A percentile compares a stretch with the other conserved stretches of the same genome.
Evolutionary conservation across 1,140 invertebrate species (phyloP).

Genomic region (Belonocnema kinseyi): DNA sequence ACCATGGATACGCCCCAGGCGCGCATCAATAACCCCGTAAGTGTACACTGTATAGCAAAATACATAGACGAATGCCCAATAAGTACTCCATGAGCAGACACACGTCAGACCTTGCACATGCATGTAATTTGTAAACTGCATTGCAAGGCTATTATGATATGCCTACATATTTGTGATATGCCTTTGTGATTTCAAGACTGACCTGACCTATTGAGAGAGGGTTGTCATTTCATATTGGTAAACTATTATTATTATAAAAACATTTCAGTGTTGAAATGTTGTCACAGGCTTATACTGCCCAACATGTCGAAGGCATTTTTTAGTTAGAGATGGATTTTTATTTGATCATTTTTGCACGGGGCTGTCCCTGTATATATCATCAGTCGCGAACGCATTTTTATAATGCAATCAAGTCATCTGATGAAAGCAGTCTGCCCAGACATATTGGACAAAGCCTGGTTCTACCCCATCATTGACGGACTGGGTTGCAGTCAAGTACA

Average conservation of each 20-base stretch:
- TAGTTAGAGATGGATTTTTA: too few species aligned
- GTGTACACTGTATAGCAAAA: slow-evolving; percentile 42
- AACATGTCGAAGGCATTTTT: too few species aligned
- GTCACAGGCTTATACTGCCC: too few species aligned
- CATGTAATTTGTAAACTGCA: background rate
- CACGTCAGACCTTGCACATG: background rate
- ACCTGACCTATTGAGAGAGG: slow-evolving; percentile 8
- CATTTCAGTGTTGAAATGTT: too few species aligned
- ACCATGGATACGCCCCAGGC: slow-evolving; percentile 57
- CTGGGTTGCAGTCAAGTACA: too few species aligned
- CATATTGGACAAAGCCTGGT: too few species aligned
- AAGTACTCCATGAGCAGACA: slow-evolving; percentile 17
- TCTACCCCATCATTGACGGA: too few species aligned
- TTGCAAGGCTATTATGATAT: slow-evolving; percentile 3
- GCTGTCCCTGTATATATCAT: too few species aligned
- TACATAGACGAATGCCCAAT: slow-evolving; percentile 43
- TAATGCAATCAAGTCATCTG: too few species aligned
- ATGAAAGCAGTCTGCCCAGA: too few species aligned
- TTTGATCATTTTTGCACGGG: too few species aligned
- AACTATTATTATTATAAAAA: background rate
- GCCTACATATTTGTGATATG: slow-evolving; percentile 1
- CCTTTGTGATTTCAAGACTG: background rate
- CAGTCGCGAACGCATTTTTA: too few species aligned
- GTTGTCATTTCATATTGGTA: background rate
- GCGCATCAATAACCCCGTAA: slow-evolving; percentile 53